phyloP scores from a whole-genome alignment of 2,888 invertebrate genomes.

The Argyra leucocephala region DNA sequence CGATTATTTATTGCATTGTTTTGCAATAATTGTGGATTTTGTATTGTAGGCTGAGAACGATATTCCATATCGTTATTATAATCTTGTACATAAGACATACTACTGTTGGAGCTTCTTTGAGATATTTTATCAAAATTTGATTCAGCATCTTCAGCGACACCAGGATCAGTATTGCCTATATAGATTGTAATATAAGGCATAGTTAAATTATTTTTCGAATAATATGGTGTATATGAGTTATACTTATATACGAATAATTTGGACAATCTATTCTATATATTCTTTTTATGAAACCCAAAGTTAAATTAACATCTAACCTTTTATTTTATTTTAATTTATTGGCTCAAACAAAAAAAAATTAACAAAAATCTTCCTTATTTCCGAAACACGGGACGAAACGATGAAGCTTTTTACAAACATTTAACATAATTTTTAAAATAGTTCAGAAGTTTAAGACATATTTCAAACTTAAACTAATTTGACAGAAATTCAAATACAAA shows the following conservation, averaged over 20 bases:
- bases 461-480: no score
- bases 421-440: no score
- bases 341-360: no score
- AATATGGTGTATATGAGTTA: conserved; percentile 3
- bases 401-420: no score
- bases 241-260: not conserved
- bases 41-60: not conserved
- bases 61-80: not conserved
- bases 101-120: not conserved
- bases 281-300: not conserved
- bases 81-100: not conserved
- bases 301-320: no score
- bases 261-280: not conserved
- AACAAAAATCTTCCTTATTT: no score
- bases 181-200: conserved; percentile 2
- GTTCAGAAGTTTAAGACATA: no score
- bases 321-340: no score
- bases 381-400: no score
- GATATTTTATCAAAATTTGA: not conserved
- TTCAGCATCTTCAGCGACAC: not conserved
- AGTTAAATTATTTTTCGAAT: not conserved
- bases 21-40: not conserved
- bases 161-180: conserved; percentile 6
- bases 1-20: not conserved
- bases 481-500: no score